phyloP scores from a whole-genome alignment of 2,113 vertebrate genomes.

The Catharus fuscescens region DNA sequence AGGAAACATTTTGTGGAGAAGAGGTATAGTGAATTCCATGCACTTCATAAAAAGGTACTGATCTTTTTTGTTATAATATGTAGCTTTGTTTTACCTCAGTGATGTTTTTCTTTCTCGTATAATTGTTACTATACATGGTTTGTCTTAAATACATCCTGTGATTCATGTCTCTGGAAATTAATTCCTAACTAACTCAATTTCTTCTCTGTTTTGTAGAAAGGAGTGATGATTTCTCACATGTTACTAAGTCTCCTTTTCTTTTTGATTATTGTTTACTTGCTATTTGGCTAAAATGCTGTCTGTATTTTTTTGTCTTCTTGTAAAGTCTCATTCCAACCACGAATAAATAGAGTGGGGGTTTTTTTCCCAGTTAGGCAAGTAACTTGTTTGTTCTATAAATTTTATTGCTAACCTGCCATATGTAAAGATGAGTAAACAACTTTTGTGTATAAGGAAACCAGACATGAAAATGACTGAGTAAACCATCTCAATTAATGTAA shows the following conservation, averaged over 20 bases:
- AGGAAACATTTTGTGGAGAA: slow-evolving; percentile 95
- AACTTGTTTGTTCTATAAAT: background rate
- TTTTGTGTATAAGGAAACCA: background rate
- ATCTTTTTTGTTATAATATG: background rate
- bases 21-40: slow-evolving; percentile 96
- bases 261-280: background rate
- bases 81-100: background rate
- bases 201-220: background rate
- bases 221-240: background rate
- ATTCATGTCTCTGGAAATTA: background rate
- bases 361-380: background rate
- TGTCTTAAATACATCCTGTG: background rate
- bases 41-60: slow-evolving; percentile 95
- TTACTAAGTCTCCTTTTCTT: background rate
- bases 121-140: background rate
- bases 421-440: background rate
- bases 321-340: background rate
- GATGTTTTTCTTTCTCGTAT: background rate
- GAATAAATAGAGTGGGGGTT: fast-evolving
- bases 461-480: background rate
- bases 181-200: background rate
- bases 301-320: background rate
- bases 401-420: background rate
- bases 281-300: background rate
- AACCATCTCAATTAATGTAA: background rate